A percentile compares a stretch with the other conserved stretches of the same genome.
These are phyloP conservation scores for Eristalinus sepulchralis DNA, from an alignment of 2,888 invertebrate species.

Conservation along the genomic window DNA sequence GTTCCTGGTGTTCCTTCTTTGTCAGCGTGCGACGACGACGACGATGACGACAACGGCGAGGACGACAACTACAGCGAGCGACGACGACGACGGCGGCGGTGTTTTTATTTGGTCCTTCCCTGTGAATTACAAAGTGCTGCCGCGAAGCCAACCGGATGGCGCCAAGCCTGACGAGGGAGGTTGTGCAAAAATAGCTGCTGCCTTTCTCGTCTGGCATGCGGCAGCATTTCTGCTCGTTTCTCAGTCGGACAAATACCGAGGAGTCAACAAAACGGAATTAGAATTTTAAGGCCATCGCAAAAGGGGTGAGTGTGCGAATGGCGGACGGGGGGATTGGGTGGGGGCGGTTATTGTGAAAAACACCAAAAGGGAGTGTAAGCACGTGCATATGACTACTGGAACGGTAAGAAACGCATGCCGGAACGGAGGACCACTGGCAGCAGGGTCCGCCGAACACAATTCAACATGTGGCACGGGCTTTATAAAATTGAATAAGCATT, in stretches of 20 bases:
- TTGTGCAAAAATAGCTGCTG: slow-evolving; percentile 39
- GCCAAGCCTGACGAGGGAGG: slow-evolving; percentile 21
- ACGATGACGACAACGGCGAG: slow-evolving; percentile 1
- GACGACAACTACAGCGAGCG: background rate
- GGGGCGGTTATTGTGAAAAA: slow-evolving; percentile 42
- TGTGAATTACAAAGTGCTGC: slow-evolving; percentile 26
- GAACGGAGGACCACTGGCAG: slow-evolving; percentile 1
- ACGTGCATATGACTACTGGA: slow-evolving; percentile 46
- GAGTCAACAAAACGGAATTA: slow-evolving; percentile 70
- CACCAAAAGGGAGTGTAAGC: slow-evolving; percentile 36
- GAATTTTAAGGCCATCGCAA: slow-evolving; percentile 62
- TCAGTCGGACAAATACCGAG: slow-evolving; percentile 60
- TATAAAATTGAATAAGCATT: slow-evolving; percentile 69
- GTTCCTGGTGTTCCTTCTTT: slow-evolving; percentile 40
- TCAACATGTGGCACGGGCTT: slow-evolving; percentile 68
- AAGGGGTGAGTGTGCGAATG: background rate
- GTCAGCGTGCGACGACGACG: slow-evolving; percentile 50
- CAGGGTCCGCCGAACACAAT: slow-evolving; percentile 9
- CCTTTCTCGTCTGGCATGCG: slow-evolving; percentile 65
- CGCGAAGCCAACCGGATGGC: slow-evolving; percentile 5
- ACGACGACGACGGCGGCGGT: slow-evolving; percentile 2
- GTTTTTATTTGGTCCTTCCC: slow-evolving; percentile 47
- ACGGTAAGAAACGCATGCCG: slow-evolving; percentile 46
- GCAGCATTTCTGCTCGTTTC: slow-evolving; percentile 53
- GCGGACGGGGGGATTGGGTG: background rate